phyloP scores from a whole-genome alignment of 2,113 vertebrate genomes.

The Capreolus pygargus region DNA sequence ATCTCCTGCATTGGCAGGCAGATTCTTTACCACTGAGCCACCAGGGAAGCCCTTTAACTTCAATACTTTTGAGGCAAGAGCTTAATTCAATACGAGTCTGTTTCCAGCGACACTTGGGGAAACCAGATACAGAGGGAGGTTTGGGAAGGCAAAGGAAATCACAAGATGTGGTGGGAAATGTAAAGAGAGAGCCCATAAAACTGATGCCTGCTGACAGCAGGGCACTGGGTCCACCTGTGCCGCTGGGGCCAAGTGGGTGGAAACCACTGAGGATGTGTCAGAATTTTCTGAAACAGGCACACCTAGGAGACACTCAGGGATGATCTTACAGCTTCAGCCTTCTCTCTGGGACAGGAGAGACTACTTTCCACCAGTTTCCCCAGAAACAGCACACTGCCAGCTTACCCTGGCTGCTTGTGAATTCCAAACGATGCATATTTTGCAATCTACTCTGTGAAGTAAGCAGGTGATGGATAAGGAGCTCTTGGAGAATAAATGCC shows the following conservation, averaged over 20 bases:
- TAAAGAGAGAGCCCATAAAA: not conserved
- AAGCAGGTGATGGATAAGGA: not conserved
- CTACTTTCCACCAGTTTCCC: not conserved
- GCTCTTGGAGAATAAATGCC: conserved; percentile 3
- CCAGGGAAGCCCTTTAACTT: not conserved
- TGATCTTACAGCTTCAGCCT: fast-evolving
- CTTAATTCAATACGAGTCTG: not conserved
- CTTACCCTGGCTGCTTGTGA: not conserved
- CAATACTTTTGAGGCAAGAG: not conserved
- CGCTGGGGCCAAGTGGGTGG: not conserved
- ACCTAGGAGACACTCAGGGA: not conserved
- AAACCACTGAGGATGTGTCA: not conserved
- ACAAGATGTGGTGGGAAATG: not conserved
- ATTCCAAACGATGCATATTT: not conserved
- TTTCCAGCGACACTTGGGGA: not conserved
- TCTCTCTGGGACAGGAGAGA: too few species aligned
- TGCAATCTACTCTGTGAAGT: not conserved
- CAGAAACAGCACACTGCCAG: not conserved
- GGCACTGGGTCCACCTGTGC: not conserved
- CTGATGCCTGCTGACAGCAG: not conserved
- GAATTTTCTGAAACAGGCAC: not conserved
- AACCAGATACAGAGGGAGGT: not conserved
- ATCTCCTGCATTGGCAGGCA: not conserved
- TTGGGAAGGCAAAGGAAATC: not conserved
- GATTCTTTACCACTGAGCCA: not conserved